Evolutionary conservation across 53 echinoderm and acorn worm genomes (phyloP).

Genomic region (Paracentrotus lividus): DNA sequence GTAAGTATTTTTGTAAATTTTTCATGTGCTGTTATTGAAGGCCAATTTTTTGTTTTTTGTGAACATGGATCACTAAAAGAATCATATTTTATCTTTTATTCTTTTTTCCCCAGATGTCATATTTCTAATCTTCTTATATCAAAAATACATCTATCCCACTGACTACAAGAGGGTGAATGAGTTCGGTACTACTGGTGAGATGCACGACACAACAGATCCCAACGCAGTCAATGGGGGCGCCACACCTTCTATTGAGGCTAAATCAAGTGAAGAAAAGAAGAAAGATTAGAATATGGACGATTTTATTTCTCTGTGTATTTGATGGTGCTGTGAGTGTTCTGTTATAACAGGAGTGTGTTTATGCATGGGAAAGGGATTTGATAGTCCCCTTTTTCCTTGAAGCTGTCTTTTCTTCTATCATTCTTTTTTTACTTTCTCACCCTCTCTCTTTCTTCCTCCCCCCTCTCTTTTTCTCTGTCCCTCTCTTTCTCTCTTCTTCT

Average conservation of each 20-base stretch:
- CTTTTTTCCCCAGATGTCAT: slow-evolving; percentile 90
- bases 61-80: no score
- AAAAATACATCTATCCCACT: slow-evolving; percentile 96
- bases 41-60: no score
- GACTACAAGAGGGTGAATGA: slow-evolving; percentile 97
- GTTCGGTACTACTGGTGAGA: slow-evolving; percentile 97
- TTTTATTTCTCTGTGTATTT: slow-evolving; percentile 16
- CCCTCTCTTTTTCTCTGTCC: background rate
- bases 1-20: no score
- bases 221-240: slow-evolving; percentile 60
- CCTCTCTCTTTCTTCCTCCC: background rate
- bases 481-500: background rate
- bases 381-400: background rate
- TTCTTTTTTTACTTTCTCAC: background rate
- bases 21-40: no score
- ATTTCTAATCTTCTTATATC: slow-evolving; percentile 95
- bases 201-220: slow-evolving; percentile 78
- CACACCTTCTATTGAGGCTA: slow-evolving; percentile 48
- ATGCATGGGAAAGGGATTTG: background rate
- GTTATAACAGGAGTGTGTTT: background rate
- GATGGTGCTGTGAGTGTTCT: slow-evolving; percentile 55
- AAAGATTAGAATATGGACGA: slow-evolving; percentile 64
- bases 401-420: background rate
- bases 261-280: slow-evolving; percentile 78
- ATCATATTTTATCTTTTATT: no score